Evolutionary conservation across 2,888 invertebrate species (phyloP).

Genomic region (Pachydiplax longipennis): DNA sequence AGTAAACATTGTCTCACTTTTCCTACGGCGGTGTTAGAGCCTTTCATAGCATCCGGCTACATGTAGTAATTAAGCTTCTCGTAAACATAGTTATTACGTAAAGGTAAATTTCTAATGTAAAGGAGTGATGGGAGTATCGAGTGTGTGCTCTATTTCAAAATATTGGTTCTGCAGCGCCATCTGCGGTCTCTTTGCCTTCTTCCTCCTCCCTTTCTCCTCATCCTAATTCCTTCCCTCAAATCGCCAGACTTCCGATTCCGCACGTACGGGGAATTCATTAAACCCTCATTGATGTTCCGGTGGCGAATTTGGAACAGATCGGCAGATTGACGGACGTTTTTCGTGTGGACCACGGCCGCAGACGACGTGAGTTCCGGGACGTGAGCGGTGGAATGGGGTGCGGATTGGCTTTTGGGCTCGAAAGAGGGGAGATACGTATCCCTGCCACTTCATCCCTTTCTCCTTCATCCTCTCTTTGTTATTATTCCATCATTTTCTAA

Average conservation of each 20-base stretch:
- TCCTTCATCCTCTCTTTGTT: background rate
- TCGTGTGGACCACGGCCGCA: background rate
- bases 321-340: conserved; percentile 41
- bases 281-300: conserved; percentile 41
- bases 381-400: background rate
- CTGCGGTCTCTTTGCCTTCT: background rate
- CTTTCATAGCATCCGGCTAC: too few species aligned
- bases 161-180: background rate
- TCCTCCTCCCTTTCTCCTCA: background rate
- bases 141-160: too few species aligned
- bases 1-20: too few species aligned
- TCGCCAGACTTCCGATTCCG: background rate
- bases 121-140: too few species aligned
- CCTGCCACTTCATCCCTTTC: too few species aligned
- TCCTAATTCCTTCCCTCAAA: background rate
- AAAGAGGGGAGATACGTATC: background rate
- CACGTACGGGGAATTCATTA: conserved; percentile 41
- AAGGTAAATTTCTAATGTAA: too few species aligned
- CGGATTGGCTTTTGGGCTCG: background rate
- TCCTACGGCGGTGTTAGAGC: too few species aligned
- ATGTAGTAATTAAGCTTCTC: too few species aligned
- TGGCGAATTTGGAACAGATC: conserved; percentile 34
- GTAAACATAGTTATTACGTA: too few species aligned
- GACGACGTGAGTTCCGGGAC: background rate
- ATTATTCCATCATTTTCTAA: too few species aligned